phyloP scores from a whole-genome alignment of 2,888 invertebrate genomes.

The Mythimna loreyi region DNA sequence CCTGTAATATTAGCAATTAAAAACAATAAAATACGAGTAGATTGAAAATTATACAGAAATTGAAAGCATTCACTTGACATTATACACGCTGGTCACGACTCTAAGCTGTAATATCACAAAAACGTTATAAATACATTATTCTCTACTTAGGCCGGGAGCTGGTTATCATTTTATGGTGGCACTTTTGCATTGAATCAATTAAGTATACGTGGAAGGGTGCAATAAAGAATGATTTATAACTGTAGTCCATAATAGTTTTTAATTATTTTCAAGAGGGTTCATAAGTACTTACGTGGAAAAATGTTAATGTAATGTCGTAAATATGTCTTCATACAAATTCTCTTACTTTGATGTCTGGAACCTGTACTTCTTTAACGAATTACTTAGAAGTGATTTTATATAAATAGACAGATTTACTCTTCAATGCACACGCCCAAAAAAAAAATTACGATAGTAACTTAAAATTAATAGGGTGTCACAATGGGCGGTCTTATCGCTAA shows the following conservation, averaged over 20 bases:
- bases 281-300: slow-evolving; percentile 54
- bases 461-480: too few relatives aligned
- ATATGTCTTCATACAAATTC: slow-evolving; percentile 44
- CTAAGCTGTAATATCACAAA: slow-evolving; percentile 52
- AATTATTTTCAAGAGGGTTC: slow-evolving; percentile 83
- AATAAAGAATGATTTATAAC: slow-evolving; percentile 86
- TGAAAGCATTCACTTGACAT: slow-evolving; percentile 42
- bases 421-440: too few relatives aligned
- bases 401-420: too few relatives aligned
- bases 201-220: slow-evolving; percentile 80
- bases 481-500: too few relatives aligned
- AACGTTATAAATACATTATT: slow-evolving; percentile 62
- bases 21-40: slow-evolving; percentile 36
- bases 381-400: slow-evolving; percentile 15
- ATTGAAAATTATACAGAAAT: slow-evolving; percentile 41
- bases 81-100: slow-evolving; percentile 35
- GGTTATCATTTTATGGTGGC: slow-evolving; percentile 83
- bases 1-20: slow-evolving; percentile 27
- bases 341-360: slow-evolving; percentile 40
- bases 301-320: slow-evolving; percentile 50
- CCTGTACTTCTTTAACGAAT: slow-evolving; percentile 22
- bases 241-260: slow-evolving; percentile 82
- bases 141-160: slow-evolving; percentile 70
- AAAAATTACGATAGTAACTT: too few relatives aligned
- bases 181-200: slow-evolving; percentile 85